These are phyloP conservation scores for Germaria angustata DNA, from an alignment of 2,888 invertebrate genomes.

Conservation along the genomic window DNA sequence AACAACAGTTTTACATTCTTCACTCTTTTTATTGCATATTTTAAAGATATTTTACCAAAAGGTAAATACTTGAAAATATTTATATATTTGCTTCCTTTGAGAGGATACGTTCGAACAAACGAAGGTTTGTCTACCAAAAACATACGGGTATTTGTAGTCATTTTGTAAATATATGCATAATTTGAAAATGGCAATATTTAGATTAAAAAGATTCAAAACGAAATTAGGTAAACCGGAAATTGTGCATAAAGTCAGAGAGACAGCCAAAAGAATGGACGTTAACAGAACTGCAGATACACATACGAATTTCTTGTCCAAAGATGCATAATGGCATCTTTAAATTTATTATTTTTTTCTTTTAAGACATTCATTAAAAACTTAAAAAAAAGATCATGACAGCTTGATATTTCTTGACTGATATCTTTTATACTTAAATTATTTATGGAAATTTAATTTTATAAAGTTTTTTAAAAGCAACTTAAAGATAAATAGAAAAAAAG, in stretches of 20 bases:
- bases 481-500: no score
- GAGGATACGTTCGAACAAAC: background rate
- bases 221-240: constrained; percentile 65
- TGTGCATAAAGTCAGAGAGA: constrained; percentile 26
- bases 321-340: background rate
- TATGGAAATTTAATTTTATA: background rate
- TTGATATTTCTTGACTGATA: constrained; percentile 1
- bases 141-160: background rate
- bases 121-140: constrained; percentile 16
- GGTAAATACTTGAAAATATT: constrained; percentile 34
- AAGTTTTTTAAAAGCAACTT: no score
- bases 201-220: constrained; percentile 55
- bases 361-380: constrained; percentile 3
- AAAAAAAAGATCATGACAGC: constrained; percentile 16
- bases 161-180: constrained; percentile 26
- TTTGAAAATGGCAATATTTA: constrained; percentile 59
- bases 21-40: constrained; percentile 20
- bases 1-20: constrained; percentile 22
- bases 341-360: background rate
- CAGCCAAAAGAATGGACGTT: background rate
- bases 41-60: constrained; percentile 23
- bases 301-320: background rate
- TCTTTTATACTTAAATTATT: background rate
- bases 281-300: background rate
- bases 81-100: background rate